phyloP scores from a whole-genome alignment of 2,797 vertebrate species.

The Diplodus sargus region DNA sequence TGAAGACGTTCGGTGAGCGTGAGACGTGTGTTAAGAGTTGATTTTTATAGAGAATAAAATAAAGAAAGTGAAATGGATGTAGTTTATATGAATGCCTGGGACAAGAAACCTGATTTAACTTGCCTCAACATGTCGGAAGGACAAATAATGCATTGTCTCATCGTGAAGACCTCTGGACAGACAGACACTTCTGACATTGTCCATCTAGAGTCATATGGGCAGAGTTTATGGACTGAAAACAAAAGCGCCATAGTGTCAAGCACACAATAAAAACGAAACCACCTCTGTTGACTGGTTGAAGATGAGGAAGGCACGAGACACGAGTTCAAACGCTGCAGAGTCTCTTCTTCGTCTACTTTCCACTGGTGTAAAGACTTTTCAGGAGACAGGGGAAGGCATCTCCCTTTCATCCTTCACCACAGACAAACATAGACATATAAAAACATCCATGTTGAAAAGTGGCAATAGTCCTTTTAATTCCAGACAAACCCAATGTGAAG shows the following conservation, averaged over 20 bases:
- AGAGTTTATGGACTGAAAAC: slow-evolving; percentile 68
- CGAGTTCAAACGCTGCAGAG: slow-evolving; percentile 72
- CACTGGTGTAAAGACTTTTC: slow-evolving; percentile 75
- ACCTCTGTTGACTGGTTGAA: slow-evolving; percentile 66
- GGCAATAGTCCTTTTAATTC: slow-evolving; percentile 85
- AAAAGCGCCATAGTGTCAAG: slow-evolving; percentile 65
- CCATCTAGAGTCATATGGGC: slow-evolving; percentile 56
- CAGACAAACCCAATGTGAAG: slow-evolving; percentile 82
- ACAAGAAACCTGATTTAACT: too few species aligned
- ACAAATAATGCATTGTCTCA: slow-evolving; percentile 9
- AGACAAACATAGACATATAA: slow-evolving; percentile 86
- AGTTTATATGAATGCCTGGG: not conserved
- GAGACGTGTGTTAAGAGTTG: slow-evolving; percentile 38
- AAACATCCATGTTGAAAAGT: slow-evolving; percentile 83
- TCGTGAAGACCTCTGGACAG: slow-evolving; percentile 24
- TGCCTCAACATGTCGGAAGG: not conserved
- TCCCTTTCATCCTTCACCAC: slow-evolving; percentile 84
- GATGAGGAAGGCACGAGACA: slow-evolving; percentile 61
- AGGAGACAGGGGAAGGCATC: slow-evolving; percentile 78
- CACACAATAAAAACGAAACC: slow-evolving; percentile 73
- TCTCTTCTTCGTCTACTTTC: slow-evolving; percentile 75
- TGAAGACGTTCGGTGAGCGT: slow-evolving; percentile 32
- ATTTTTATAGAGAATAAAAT: slow-evolving; percentile 7
- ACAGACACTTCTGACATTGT: slow-evolving; percentile 34
- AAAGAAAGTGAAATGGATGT: slow-evolving; percentile 7